These are phyloP conservation scores for Notamacropus eugenii DNA, from an alignment of 2,797 vertebrate genomes.

Conservation along the genomic window DNA sequence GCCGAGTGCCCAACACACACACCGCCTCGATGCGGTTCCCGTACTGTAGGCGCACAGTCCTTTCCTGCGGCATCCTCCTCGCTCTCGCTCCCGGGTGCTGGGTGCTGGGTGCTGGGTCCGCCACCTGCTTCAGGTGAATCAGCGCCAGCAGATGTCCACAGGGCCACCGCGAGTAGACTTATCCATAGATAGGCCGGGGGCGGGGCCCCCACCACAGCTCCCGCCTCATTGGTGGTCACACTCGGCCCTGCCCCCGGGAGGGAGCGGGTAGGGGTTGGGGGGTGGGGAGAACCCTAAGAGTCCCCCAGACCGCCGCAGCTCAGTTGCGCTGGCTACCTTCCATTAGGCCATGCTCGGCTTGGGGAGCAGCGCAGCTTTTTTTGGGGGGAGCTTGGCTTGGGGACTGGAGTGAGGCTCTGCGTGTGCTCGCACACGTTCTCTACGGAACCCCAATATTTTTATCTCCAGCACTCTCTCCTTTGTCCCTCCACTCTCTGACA, in stretches of 20 bases:
- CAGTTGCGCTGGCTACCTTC: background rate
- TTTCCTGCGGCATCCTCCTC: slow-evolving; percentile 81
- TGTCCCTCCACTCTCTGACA: background rate
- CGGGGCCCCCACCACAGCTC: background rate
- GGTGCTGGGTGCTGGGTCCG: background rate
- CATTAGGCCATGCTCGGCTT: background rate
- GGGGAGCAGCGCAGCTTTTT: background rate
- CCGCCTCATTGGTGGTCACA: slow-evolving; percentile 20
- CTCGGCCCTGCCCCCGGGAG: slow-evolving; percentile 34
- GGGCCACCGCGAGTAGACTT: fast-evolving
- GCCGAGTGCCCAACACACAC: slow-evolving; percentile 88
- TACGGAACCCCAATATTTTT: background rate
- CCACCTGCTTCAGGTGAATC: slow-evolving; percentile 45
- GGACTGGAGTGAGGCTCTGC: background rate
- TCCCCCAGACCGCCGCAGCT: fast-evolving
- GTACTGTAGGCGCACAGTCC: slow-evolving; percentile 89
- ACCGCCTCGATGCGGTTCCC: slow-evolving; percentile 83
- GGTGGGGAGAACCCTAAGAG: background rate
- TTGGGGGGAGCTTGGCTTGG: background rate
- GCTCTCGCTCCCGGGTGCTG: fast-evolving
- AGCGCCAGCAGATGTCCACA: background rate
- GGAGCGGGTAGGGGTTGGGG: background rate
- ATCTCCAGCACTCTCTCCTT: background rate
- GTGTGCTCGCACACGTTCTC: background rate
- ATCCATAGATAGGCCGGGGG: background rate